These are phyloP conservation scores for Drosophila pseudotakahashii DNA, from an alignment of 2,888 invertebrate genomes.

Conservation along the genomic window DNA sequence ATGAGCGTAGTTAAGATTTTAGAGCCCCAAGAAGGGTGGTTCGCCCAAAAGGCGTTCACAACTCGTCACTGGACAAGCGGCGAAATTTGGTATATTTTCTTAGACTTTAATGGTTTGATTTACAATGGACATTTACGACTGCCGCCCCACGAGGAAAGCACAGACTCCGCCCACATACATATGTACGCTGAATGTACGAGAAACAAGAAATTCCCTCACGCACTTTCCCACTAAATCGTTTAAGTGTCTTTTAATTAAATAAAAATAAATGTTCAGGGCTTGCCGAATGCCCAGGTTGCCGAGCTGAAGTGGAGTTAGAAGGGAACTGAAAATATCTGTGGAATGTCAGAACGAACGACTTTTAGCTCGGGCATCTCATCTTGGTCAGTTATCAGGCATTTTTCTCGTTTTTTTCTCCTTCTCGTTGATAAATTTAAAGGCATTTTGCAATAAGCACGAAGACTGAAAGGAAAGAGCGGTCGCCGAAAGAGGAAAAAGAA, in stretches of 20 bases:
- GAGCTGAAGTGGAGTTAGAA: constrained; percentile 4
- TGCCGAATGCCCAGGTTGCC: constrained; percentile 1
- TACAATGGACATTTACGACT: constrained; percentile 47
- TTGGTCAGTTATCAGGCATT: constrained; percentile 22
- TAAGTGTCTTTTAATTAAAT: constrained; percentile 56
- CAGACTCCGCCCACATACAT: constrained; percentile 18
- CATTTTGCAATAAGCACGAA: constrained; percentile 49
- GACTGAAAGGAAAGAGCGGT: constrained; percentile 6
- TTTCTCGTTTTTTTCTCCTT: constrained; percentile 16
- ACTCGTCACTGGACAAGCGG: constrained; percentile 17
- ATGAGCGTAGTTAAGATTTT: constrained; percentile 48
- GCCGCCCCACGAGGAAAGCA: constrained; percentile 10
- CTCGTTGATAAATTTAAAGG: constrained; percentile 50
- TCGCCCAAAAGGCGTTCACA: background rate
- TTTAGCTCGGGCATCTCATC: constrained; percentile 11
- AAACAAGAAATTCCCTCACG: constrained; percentile 41
- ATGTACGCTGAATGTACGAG: background rate
- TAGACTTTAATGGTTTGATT: constrained; percentile 47
- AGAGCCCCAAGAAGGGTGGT: constrained; percentile 3
- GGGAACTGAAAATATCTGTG: constrained; percentile 12
- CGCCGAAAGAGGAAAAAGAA: constrained; percentile 29
- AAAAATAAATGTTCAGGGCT: constrained; percentile 8
- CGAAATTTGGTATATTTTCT: constrained; percentile 19
- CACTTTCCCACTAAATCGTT: constrained; percentile 46
- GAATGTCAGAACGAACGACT: constrained; percentile 24